Conservation (phyloP, 1,140 invertebrate genomes). For the Diplogasteroides magnus region DNA sequence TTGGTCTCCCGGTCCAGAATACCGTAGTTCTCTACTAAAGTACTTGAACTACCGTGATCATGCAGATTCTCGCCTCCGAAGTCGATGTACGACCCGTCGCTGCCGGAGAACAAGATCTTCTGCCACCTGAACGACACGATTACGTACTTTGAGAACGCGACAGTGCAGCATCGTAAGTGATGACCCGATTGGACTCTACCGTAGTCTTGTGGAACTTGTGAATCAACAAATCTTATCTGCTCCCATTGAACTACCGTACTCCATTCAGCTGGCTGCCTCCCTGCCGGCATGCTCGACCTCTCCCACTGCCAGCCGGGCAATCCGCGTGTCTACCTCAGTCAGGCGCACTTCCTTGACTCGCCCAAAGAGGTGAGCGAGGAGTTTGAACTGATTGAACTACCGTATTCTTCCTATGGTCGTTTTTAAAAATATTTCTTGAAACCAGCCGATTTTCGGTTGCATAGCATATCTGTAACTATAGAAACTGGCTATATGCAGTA, state of each 20-base stretch:
- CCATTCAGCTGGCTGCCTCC: slow-evolving; percentile 39
- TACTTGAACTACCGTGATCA: neutral
- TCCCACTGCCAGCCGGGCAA: slow-evolving; percentile 39
- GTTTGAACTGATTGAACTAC: too few species aligned
- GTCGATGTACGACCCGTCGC: slow-evolving; percentile 34
- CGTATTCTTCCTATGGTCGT: too few species aligned
- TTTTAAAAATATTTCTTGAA: too few species aligned
- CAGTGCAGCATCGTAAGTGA: slow-evolving; percentile 36
- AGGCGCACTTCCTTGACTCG: slow-evolving; percentile 46
- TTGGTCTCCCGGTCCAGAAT: neutral
- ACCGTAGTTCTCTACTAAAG: neutral
- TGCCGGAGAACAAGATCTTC: slow-evolving; percentile 39
- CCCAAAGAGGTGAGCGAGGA: slow-evolving; percentile 37
- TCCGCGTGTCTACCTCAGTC: slow-evolving; percentile 49
- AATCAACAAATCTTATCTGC: neutral
- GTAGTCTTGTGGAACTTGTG: too few species aligned
- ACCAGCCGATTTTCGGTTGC: too few species aligned
- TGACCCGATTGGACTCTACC: too few species aligned
- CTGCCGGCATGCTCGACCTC: slow-evolving; percentile 45
- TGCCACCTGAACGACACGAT: slow-evolving; percentile 43
- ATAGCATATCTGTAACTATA: too few species aligned
- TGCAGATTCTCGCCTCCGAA: slow-evolving; percentile 24
- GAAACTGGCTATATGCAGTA: too few species aligned
- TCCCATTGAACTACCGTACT: neutral
- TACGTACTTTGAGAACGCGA: slow-evolving; percentile 43